Evolutionary conservation across 2,888 invertebrate species (phyloP), one percentile per base, ranked within the genome.

Genomic region (Drosophila kambysellisi): DNA sequence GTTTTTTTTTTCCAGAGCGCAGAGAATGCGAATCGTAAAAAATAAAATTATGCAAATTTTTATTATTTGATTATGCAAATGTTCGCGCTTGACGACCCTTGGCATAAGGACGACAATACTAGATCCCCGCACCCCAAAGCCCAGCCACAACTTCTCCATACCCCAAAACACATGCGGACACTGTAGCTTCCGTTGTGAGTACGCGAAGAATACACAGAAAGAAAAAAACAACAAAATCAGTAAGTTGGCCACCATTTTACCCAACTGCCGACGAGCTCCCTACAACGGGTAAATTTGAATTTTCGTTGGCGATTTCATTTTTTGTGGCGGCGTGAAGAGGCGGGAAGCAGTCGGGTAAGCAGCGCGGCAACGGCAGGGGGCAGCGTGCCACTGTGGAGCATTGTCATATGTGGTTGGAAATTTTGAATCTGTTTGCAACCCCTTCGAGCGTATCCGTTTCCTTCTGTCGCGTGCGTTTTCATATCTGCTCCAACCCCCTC

Each of bases 51-150:
- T 92, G 92, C 92, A 92, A 92, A 93, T 91, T 93, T 92, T 91
- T 89, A 92, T 91, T 91, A 92, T 93, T 92, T 93, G 93, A 93
- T 92, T 92, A 92, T 92, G 92, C 92, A 92, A 93, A 92, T 92
- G 90, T 90, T 81, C 83, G 80, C 84, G 91, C 92, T 89, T 92
- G 92, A 93, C 92, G 92, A 92, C 92, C 92, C 92, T 91, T 92
- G 92, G 87, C 92, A 93, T 92, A 92, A 93, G 92, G 92, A 91
- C 90, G 91, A 90, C 88, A 90, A 88, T 90, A 83, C 79, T 80
- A 70, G 74, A 70, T 8, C 60, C 76, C 75, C 61, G 69, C 48
- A 11, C 29, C 46, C 20, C 58, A 43, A 43, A 63, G 43, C 30
- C 30, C 9, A 25, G n/a, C 25, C n/a, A 2, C 29, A 37, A 56